Evolutionary conservation across 2,888 invertebrate species (phyloP), one percentile per base, ranked within the genome.

Genomic region (Lordiphosa andalusiaca): DNA sequence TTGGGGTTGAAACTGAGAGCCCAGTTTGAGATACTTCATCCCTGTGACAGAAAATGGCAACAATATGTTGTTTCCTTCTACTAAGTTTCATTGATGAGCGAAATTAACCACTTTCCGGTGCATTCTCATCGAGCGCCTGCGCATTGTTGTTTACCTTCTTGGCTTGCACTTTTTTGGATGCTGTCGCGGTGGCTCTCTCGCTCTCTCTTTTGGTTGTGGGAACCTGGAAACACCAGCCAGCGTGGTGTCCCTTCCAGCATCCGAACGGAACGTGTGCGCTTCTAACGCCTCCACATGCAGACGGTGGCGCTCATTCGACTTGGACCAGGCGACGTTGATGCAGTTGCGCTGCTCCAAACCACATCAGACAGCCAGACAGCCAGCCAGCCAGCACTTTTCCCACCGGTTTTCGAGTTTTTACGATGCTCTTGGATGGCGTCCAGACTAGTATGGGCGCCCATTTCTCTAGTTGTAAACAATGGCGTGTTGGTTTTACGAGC

Each of bases 281-380:
- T 53, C 63, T 49, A 67, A 65, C 71, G 72, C 83, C 77, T 73
- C 77, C 77, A 72, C 71, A 74, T 63, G 57, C 64, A 58, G 62
- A 64, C 53, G 59, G 37, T 58, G 62, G 57, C 65, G 69, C 66
- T 80, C 80, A 81, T 81, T 83, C 84, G 64, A 73, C 80, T 83
- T 67, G 81, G 76, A 80, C 55, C 74, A 54, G 73, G 67, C 70
- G 73, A 58, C 69, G 69, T 46, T 68, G 77, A 67, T 80, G 83
- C 81, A 77, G 70, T 68, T 37, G 37, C 49, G 44, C 35, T 16
- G 40, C 23, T 55, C 55, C 62, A 41, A 50, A 61, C 16, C 16
- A 33, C 44, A 44, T 6, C 44, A 16, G n/a, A n/a, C n/a, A n/a
- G n/a, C n/a, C n/a, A n/a, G n/a, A n/a, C n/a, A n/a, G n/a, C n/a